These are phyloP conservation scores for Eristalis tenax DNA, from an alignment of 2,888 invertebrate species.

Conservation along the genomic window DNA sequence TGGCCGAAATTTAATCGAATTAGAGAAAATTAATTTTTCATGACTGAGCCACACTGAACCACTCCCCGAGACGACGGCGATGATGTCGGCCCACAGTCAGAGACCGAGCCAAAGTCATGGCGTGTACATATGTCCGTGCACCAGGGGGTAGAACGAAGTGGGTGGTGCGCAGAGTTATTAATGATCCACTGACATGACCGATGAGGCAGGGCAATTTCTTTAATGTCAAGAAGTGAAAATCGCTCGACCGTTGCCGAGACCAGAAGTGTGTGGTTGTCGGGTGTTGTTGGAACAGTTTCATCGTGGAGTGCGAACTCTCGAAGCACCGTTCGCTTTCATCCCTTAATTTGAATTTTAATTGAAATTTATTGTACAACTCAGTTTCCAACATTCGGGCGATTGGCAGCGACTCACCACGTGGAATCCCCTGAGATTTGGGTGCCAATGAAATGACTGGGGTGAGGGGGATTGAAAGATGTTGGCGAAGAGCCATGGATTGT, in stretches of 20 bases:
- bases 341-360: slow-evolving; percentile 20
- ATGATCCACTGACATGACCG: slow-evolving; percentile 51
- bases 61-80: slow-evolving; percentile 30
- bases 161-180: slow-evolving; percentile 47
- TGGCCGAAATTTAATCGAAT: slow-evolving; percentile 54
- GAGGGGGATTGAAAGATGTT: background rate
- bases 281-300: background rate
- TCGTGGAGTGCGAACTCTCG: background rate
- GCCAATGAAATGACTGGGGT: background rate
- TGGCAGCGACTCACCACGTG: background rate
- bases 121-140: background rate
- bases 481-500: background rate
- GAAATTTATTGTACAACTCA: slow-evolving; percentile 26
- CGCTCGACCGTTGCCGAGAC: slow-evolving; percentile 8
- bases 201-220: slow-evolving; percentile 14
- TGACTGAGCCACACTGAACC: slow-evolving; percentile 18
- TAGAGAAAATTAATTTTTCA: slow-evolving; percentile 60
- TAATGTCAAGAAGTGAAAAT: slow-evolving; percentile 32
- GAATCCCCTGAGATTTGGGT: background rate
- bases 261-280: background rate
- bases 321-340: background rate
- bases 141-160: background rate
- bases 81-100: background rate
- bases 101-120: background rate
- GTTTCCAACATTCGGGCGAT: background rate